Evolutionary conservation across 2,888 invertebrate species (phyloP), one percentile per base, ranked within the genome.

Genomic region (Euclidia mi): DNA sequence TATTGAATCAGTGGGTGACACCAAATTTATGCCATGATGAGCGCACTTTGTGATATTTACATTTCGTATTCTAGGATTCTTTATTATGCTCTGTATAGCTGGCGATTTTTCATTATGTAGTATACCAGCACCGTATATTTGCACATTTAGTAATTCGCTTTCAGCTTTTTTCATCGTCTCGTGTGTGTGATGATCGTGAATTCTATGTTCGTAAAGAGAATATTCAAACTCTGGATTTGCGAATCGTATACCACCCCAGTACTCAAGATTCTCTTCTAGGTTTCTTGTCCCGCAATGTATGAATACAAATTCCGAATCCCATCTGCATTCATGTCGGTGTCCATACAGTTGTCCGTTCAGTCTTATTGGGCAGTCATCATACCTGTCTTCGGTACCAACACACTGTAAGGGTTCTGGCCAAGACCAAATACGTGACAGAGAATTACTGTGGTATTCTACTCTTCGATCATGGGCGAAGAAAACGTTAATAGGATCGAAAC

Each of bases 231-330:
- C 97, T 2, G 97, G 96, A 82, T 98, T 96, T 0, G 98, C 97
- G 84, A 99, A 99, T 59, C 99, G 95, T 62, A 99, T 96, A 29
- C 99, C 99, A 35, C 99, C 99, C 99, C 99, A 99, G 81, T 98
- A 98, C 42, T 97, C 96, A 52, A 95, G 94, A 12, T 94, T 91
- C 9, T 95, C 93, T 2, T 96, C 94, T 3, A 97, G 88, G 81
- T 97, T 97, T 77, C 96, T 94, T 50, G 94, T 92, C 0, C 98
- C 98, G 82, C 99, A 99, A 73, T 98, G 97, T 11, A 99, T 96
- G 81, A 99, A 99, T 0, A 99, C 98, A 81, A 98, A 99, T 38
- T 97, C 96, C 1, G 97, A 97, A 86, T 98, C 97, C 97, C 98
- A 98, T 74, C 96, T 96, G 78, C 99, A 99, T 74, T 96, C 96